Percentiles rank a stretch among this genome's conserved stretches.
phyloP scores from a whole-genome alignment of 2,888 invertebrate genomes.

The Malthinus seriepunctatus region DNA sequence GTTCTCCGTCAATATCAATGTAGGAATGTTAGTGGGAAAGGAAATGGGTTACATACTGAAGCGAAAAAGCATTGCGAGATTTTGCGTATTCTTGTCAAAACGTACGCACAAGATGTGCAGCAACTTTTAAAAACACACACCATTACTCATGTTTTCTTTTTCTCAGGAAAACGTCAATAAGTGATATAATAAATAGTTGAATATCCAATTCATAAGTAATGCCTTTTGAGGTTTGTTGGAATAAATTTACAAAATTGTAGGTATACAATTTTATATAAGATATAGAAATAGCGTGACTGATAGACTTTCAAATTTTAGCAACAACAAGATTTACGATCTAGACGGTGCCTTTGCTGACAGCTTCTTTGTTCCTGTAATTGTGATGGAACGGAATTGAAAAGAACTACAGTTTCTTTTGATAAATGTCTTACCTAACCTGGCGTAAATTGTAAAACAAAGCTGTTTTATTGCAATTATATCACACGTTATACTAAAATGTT shows the following conservation, averaged over 20 bases:
- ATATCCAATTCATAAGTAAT: too few relatives aligned
- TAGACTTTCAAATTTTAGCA: constrained; percentile 27
- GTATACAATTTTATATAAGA: too few relatives aligned
- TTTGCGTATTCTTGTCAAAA: constrained; percentile 21
- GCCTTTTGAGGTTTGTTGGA: too few relatives aligned
- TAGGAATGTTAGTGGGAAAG: constrained; percentile 28
- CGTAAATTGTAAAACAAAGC: neutral
- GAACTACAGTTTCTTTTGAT: constrained; percentile 21
- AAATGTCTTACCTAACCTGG: constrained; percentile 17
- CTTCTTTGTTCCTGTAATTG: constrained; percentile 26
- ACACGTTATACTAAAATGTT: too few relatives aligned
- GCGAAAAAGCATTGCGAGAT: constrained; percentile 26
- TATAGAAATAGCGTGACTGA: constrained; percentile 24
- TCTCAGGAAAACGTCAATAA: neutral
- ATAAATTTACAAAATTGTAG: too few relatives aligned
- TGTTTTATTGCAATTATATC: too few relatives aligned
- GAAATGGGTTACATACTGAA: constrained; percentile 27
- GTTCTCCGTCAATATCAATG: constrained; percentile 29
- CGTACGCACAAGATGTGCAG: constrained; percentile 15
- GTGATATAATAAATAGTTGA: neutral
- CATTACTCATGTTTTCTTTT: neutral
- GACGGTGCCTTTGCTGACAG: constrained; percentile 24
- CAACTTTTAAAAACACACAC: neutral
- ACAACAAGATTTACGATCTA: constrained; percentile 28
- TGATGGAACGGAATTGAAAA: constrained; percentile 26